Base-by-base conservation (phyloP, 2,797 vertebrate species). In the Tragelaphus oryx region DNA sequence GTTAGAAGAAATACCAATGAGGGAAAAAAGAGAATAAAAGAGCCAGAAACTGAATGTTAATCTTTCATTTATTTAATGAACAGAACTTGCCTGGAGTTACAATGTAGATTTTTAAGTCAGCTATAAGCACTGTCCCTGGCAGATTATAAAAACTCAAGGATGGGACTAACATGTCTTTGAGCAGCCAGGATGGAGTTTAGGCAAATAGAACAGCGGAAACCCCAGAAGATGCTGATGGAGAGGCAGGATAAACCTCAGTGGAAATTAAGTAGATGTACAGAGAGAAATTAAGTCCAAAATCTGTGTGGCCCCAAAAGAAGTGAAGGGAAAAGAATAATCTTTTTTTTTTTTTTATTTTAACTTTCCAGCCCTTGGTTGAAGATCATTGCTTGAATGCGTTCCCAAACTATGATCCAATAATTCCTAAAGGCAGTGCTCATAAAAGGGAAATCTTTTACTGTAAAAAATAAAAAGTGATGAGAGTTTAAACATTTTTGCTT, bases 281-380 rank as follows among this genome's bases (percentile, higher is more conserved):
- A 94, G 30, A 91, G 33, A 95, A 94, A 93, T 37, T 78, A 12
- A 90, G 37, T 68, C 41, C 78, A 94, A 86, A 52, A 79, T 87
- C 46, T 11, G 52, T 46, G 18, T 81, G 22, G 46, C 41, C 12
- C 80, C 33, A 57, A 46, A 87, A 65, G 91, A 22, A 48, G 20
- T 4, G 48, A 89, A 89, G 13, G 28, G 6, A 75, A 84, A 48
- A 90, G 16, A 91, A 54, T 30, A 79, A 82, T 17, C 3, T 74
- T 37, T 46, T 8, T 26, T 30, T 48, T 94, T 48, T 94, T 87
- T 30, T 60, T 84, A 37, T 93, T 91, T 81, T n/a, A 85, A 79
- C 4, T 24, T 93, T 88, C 12, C 4, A 65, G 28, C 4, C 10
- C 7, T 41, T 24, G 71, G 8, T 6, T 90, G 4, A 60, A 88